Conservation (phyloP, 2,888 invertebrate species). For the Aporophyla lueneburgensis region DNA sequence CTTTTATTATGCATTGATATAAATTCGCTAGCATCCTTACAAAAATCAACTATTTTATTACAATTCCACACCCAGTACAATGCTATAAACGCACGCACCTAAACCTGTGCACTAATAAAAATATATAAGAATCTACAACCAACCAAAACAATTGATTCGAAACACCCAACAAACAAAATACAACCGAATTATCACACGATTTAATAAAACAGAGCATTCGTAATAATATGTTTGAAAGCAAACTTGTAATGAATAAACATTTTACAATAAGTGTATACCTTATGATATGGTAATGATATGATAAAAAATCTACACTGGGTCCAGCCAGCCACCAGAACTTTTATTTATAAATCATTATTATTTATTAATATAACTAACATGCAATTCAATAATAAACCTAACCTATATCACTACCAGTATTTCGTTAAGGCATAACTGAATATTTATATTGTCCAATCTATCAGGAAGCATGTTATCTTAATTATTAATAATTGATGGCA, state of each 20-base stretch:
- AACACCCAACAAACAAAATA: slow-evolving; percentile 56
- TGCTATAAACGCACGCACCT: slow-evolving; percentile 57
- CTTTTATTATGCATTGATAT: slow-evolving; percentile 67
- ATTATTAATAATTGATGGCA: slow-evolving; percentile 88
- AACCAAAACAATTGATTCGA: slow-evolving; percentile 52
- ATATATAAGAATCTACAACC: slow-evolving; percentile 47
- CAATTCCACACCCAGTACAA: slow-evolving; percentile 51
- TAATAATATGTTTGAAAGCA: slow-evolving; percentile 66
- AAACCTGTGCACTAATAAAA: slow-evolving; percentile 48
- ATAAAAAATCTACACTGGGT: slow-evolving; percentile 89
- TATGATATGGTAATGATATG: slow-evolving; percentile 90
- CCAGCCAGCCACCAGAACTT: slow-evolving; percentile 82
- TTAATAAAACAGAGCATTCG: slow-evolving; percentile 39
- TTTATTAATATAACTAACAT: slow-evolving; percentile 81
- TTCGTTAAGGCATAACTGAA: slow-evolving; percentile 89
- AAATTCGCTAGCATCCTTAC: slow-evolving; percentile 68
- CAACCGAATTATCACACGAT: slow-evolving; percentile 55
- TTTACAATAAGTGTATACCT: slow-evolving; percentile 77
- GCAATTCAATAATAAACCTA: slow-evolving; percentile 83
- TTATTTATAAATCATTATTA: slow-evolving; percentile 74
- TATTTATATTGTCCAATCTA: slow-evolving; percentile 89
- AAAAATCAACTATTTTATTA: slow-evolving; percentile 58
- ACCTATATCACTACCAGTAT: slow-evolving; percentile 87
- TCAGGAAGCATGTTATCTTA: slow-evolving; percentile 90
- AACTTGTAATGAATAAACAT: slow-evolving; percentile 74